Evolutionary conservation across 1,140 invertebrate genomes (phyloP), one percentile per base, ranked within the genome.

Genomic region (Rhopalosiphum maidis): DNA sequence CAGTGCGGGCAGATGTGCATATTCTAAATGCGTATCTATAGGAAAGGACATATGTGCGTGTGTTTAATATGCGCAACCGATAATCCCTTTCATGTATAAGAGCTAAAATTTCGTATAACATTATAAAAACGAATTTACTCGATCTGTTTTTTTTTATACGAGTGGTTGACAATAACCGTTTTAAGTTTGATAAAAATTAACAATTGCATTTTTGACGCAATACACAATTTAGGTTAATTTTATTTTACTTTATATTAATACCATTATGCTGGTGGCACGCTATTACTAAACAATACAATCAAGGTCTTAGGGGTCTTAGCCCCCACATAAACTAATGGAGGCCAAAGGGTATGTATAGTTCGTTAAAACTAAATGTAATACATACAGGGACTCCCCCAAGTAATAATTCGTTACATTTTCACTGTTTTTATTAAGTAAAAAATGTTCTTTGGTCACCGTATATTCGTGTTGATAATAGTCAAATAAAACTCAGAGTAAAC

Each of bases 1-100:
- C 91, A 48, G 91, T 9, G 46, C 77, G 77, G 35, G 48, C 91
- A 93, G 91, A 93, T 93, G 91, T 86, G 48, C 37, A 8, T 25
- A 82, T 41, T 37, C 6, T 83, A 83, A 37, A 83, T 37, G 35
- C 15, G 77, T 83, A n/a, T 41, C 41, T 41, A 41, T 15, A 54
- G 51, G 48, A 89, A 48, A n/a, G 86, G n/a, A 18, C 87, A 37
- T 89, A 89, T 54, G 83, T 87, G 35, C 15, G 35, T 43, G 37
- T 11, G 30, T 30, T 30, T 86, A 43, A 25, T 30, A 41, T 37
- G n/a, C 11, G 35, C 46, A 89, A 51, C 88, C 51, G 35, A 41
- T 55, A 89, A 89, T 89, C 88, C 51, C 88, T 89, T 54, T 89
- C 2, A 51, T 30, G 85, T 9, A 51, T 51, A 21, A 83, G 37